Evolutionary conservation across 1,140 invertebrate genomes (phyloP), one percentile per base, ranked within the genome.

Genomic region (Pristionchus pacificus): DNA sequence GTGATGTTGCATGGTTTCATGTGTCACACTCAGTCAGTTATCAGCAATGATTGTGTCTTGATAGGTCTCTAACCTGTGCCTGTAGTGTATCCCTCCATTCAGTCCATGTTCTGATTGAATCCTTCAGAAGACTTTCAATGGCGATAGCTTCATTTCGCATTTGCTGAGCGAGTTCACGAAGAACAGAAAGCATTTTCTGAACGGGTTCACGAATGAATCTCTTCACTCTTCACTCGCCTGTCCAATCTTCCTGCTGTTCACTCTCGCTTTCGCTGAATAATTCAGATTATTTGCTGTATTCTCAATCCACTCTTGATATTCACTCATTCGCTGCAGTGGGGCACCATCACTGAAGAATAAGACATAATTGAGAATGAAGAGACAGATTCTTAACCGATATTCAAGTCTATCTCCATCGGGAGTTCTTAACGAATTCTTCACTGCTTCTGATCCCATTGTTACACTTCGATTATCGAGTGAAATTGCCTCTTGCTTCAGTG

Each of bases 271-370:
- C 2, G 79, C 77, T 1, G 77, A 68, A 49, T 79, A 59, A 59
- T 80, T 80, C 38, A 80, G 64, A 59, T 81, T 80, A 31, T 70
- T 32, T 0, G 79, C 79, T 14, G 79, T 81, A 70, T 80, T 80
- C 60, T 80, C 79, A 19, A 80, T 75, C 79, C 79, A 80, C 65
- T 80, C 79, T 24, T 77, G 66, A 63, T 81, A 79, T 30, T 80
- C 79, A 59, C 68, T 70, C 74, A 76, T 76, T 61, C 72, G 2
- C 59, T 76, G 71, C 2, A 79, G 38, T 0, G 79, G 79, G 2
- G 78, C 75, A n/a, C 78, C 75, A 38, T 81, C 79, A 1, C 79
- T 75, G 28, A 73, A 72, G 58, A 31, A 59, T n/a, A n/a, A n/a
- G n/a, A n/a, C n/a, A n/a, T n/a, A n/a, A n/a, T n/a, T n/a, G n/a